Base-by-base conservation (phyloP, 1,140 invertebrate genomes). In the Cheumatopsyche charites region DNA sequence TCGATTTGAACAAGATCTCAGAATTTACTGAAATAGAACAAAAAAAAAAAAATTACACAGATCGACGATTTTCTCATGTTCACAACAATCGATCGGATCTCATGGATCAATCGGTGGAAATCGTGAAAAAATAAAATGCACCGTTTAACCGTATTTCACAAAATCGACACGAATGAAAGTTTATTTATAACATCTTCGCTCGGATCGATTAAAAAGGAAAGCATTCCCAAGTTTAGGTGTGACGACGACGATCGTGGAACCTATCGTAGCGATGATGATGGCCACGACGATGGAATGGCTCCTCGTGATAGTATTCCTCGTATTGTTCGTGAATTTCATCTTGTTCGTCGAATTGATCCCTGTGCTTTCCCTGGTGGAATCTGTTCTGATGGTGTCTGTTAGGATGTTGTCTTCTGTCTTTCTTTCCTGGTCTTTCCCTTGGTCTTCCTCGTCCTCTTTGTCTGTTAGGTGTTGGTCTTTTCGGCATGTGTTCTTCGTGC, bases 391-490 rank as follows among this genome's bases (percentile, higher is more conserved):
- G 15, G 9, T 52, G 55, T 4, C 21, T 17, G 23, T 58, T 58
- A 4, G 29, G 29, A 9, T 36, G n/a, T n/a, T n/a, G 29, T 36
- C 29, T 36, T 36, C 29, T 36, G 29, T 36, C 29, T 36, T 3
- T 4, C 3, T 36, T 36, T n/a, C n/a, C n/a, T 2, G 77, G 76
- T 1, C 79, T 80, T 4, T 82, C 81, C n/a, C 78, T 36, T 3
- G 29, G 29, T 36, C 9, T 36, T 36, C 67, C 17, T 76, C 67
- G 0, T 21, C 6, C 7, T 79, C 79, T 29, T 73, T 74, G 5
- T 82, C 80, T 36, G 15, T 74, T 73, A 11, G n/a, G n/a, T n/a
- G n/a, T n/a, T 78, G 78, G 12, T 80, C 78, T 41, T 79, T 78
- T 13, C 76, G 74, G 6, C 77, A 36, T 36, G 42, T n/a, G 47